These are phyloP conservation scores for Plutella xylostella DNA, from an alignment of 2,888 invertebrate species.

Conservation along the genomic window DNA sequence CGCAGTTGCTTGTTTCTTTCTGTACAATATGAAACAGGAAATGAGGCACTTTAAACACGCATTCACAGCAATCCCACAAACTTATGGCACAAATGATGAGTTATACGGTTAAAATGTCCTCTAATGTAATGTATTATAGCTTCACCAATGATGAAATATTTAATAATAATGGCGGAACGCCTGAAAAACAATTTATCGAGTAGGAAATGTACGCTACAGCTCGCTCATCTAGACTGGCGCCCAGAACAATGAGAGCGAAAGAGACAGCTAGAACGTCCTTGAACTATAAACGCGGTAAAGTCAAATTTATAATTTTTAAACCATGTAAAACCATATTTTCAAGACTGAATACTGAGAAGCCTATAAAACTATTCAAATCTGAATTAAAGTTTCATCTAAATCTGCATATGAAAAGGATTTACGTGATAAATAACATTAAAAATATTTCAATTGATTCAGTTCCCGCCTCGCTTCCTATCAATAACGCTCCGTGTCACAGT, in stretches of 20 bases:
- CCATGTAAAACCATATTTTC: not conserved
- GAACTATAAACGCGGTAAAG: slow-evolving; percentile 62
- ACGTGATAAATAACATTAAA: too few relatives aligned
- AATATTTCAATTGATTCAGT: not conserved
- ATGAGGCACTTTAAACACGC: slow-evolving; percentile 46
- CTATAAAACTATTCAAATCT: too few relatives aligned
- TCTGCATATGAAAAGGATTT: too few relatives aligned
- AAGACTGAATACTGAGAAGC: not conserved
- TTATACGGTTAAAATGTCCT: not conserved
- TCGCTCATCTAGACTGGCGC: slow-evolving; percentile 17
- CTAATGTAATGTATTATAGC: not conserved
- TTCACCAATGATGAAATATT: slow-evolving; percentile 28
- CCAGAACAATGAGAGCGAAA: slow-evolving; percentile 37
- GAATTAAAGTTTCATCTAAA: too few relatives aligned
- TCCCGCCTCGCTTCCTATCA: slow-evolving; percentile 6
- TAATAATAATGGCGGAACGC: slow-evolving; percentile 61
- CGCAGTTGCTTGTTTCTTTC: slow-evolving; percentile 65
- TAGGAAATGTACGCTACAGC: slow-evolving; percentile 35
- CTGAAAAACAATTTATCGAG: slow-evolving; percentile 49
- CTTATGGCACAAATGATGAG: too few relatives aligned
- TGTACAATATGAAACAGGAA: slow-evolving; percentile 53
- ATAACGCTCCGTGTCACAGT: not conserved
- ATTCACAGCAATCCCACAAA: too few relatives aligned
- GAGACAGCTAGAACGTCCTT: slow-evolving; percentile 44
- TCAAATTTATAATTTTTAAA: slow-evolving; percentile 31